Conservation (phyloP, 2,797 vertebrate genomes). For the Vipera latastei region DNA sequence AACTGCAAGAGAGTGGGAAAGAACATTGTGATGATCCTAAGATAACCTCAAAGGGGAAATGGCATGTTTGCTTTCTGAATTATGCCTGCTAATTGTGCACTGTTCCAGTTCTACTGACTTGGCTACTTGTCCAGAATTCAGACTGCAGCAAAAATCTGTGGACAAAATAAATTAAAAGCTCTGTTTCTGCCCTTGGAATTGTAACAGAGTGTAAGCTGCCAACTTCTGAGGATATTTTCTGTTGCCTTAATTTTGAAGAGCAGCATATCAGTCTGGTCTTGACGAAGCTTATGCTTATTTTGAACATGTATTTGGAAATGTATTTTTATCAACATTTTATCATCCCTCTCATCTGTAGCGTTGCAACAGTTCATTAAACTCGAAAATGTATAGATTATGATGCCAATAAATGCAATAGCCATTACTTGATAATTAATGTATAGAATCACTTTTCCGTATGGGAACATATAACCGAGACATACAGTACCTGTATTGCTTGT, state of each 20-base stretch:
- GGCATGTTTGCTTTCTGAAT: conserved; percentile 22
- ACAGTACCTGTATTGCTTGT: neutral
- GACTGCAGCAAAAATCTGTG: conserved; percentile 37
- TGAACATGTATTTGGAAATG: neutral
- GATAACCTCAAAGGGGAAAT: conserved; percentile 19
- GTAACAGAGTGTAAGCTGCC: neutral
- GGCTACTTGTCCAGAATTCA: conserved; percentile 31
- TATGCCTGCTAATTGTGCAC: neutral
- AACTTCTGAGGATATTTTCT: neutral
- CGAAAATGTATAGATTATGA: neutral
- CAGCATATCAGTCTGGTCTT: neutral
- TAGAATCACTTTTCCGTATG: neutral
- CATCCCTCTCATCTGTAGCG: neutral
- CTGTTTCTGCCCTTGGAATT: neutral
- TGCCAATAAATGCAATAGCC: neutral
- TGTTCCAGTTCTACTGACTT: conserved; percentile 43
- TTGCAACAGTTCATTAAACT: neutral
- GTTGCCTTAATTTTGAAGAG: neutral
- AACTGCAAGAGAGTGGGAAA: neutral
- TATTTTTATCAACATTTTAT: neutral
- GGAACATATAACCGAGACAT: neutral
- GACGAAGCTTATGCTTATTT: neutral
- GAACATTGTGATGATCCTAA: conserved; percentile 14
- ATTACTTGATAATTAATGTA: neutral
- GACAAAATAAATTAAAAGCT: conserved; percentile 26